A percentile compares a stretch with the other conserved stretches of the same genome.
These are phyloP conservation scores for Cottoperca gobio DNA, from an alignment of 2,797 vertebrate species.

Conservation along the genomic window DNA sequence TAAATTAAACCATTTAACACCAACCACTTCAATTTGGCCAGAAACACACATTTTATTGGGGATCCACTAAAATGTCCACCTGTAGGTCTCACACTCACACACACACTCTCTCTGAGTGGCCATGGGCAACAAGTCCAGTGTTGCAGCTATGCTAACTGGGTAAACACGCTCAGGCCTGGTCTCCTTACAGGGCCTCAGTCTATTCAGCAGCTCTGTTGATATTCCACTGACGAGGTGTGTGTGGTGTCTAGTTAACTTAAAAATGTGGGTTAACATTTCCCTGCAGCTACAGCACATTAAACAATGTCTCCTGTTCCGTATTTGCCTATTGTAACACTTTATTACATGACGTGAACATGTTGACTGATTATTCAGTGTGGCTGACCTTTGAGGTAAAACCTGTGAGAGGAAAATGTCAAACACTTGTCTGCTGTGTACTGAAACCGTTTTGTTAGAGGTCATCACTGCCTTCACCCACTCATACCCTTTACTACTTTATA, in stretches of 20 bases:
- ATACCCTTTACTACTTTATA: background rate
- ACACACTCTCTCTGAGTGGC: background rate
- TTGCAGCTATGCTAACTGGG: constrained; percentile 56
- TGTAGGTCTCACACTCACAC: background rate
- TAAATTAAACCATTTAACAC: no score
- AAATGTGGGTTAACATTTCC: background rate
- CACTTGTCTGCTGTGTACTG: background rate
- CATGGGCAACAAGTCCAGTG: constrained; percentile 57
- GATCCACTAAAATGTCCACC: no score
- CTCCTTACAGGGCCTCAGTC: constrained; percentile 40
- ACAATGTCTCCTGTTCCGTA: background rate
- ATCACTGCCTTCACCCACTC: background rate
- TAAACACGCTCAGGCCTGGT: constrained; percentile 47
- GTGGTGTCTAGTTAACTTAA: background rate
- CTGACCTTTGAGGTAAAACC: background rate
- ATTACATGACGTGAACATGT: background rate
- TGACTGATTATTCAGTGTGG: background rate
- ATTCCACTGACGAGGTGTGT: constrained; percentile 44
- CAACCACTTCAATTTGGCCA: no score
- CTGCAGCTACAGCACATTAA: background rate
- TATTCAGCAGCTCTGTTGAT: constrained; percentile 58
- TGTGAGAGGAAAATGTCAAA: background rate
- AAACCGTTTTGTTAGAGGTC: background rate
- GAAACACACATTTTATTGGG: no score
- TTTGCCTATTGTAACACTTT: background rate